Conservation (phyloP, 2,888 invertebrate genomes). For the Omphaloscelis lunosa region DNA sequence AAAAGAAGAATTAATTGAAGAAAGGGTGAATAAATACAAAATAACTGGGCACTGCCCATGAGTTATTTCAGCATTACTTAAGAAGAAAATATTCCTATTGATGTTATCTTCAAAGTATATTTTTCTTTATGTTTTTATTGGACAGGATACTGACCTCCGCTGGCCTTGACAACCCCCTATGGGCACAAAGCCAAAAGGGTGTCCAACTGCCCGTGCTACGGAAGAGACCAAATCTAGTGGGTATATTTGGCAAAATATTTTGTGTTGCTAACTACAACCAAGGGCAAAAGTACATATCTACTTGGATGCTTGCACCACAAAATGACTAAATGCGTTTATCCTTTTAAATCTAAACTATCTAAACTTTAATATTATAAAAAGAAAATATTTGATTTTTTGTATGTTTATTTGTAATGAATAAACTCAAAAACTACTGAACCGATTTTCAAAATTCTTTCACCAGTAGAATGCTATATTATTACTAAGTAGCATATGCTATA, state of each 20-base stretch:
- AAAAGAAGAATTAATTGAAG: neutral
- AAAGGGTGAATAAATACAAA: neutral
- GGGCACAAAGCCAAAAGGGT: conserved; percentile 59
- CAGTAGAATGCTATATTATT: too few species aligned
- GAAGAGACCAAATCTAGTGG: conserved; percentile 37
- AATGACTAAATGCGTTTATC: too few species aligned
- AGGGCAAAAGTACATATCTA: neutral
- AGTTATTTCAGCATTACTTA: conserved; percentile 24
- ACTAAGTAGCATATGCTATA: too few species aligned
- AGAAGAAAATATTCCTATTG: conserved; percentile 25
- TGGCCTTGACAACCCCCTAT: conserved; percentile 54
- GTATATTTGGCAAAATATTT: conserved; percentile 48
- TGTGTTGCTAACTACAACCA: conserved; percentile 6
- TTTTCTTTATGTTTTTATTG: conserved; percentile 47
- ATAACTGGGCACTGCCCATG: neutral
- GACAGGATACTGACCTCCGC: conserved; percentile 48
- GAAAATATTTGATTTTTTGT: too few species aligned
- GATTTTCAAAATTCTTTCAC: too few species aligned
- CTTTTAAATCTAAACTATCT: too few species aligned
- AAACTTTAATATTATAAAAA: too few species aligned
- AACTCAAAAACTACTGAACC: too few species aligned
- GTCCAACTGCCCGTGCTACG: conserved; percentile 56
- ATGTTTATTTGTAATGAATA: too few species aligned
- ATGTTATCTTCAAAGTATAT: conserved; percentile 43
- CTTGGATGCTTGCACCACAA: neutral